These are phyloP conservation scores for Acanthosepion pharaonis DNA, from an alignment of 2,888 invertebrate genomes.

Conservation along the genomic window DNA sequence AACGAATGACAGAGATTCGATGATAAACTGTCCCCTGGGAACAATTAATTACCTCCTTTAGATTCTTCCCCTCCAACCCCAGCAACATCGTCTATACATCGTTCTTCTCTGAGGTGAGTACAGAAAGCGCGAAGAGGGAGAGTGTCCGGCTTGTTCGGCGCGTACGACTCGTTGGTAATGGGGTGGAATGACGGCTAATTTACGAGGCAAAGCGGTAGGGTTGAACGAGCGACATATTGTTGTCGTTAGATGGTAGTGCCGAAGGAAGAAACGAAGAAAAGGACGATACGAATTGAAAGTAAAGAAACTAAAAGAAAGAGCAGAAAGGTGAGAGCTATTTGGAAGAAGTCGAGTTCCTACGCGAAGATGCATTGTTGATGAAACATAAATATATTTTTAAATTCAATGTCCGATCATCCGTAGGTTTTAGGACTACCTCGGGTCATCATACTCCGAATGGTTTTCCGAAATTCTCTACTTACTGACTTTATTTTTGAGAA, in stretches of 20 bases:
- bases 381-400: no score
- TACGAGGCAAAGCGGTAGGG: not conserved
- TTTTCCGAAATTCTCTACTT: no score
- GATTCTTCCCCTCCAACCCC: not conserved
- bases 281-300: not conserved
- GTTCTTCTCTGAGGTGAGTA: not conserved
- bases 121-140: not conserved
- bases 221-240: not conserved
- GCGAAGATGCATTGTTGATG: no score
- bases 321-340: no score
- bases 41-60: conserved; percentile 17
- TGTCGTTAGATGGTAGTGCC: not conserved
- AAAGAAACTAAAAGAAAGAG: not conserved
- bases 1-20: not conserved
- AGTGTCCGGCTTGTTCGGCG: not conserved
- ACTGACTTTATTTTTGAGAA: no score
- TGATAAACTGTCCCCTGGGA: not conserved
- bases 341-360: no score
- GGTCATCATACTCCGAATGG: no score
- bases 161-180: conserved; percentile 7
- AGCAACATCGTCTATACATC: not conserved
- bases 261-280: not conserved
- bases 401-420: no score
- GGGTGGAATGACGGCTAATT: not conserved
- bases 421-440: no score